These are phyloP conservation scores for Flexamia atlantica DNA, from an alignment of 2,888 invertebrate species.

Conservation along the genomic window DNA sequence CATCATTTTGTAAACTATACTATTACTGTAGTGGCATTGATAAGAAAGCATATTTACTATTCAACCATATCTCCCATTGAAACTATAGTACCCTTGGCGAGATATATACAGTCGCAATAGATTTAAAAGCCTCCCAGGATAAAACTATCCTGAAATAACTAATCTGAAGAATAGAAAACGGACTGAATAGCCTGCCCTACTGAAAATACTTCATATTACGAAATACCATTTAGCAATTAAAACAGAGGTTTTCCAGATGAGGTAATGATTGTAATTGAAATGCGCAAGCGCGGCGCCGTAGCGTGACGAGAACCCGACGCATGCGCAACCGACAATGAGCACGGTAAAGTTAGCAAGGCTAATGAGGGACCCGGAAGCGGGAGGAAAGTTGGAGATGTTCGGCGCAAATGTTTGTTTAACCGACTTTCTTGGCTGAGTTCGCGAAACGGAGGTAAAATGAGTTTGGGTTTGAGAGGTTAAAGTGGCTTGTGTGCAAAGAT, in stretches of 20 bases:
- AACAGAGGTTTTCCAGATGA: constrained; percentile 1
- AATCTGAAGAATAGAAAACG: no score
- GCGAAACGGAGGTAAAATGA: neutral
- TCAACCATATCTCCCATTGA: no score
- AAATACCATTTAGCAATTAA: constrained; percentile 30
- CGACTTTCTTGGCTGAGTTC: neutral
- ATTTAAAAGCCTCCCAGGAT: no score
- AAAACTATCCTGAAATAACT: no score
- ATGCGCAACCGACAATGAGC: constrained; percentile 20
- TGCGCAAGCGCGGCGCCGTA: neutral
- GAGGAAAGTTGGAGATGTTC: neutral
- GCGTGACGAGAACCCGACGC: neutral
- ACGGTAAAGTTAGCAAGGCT: constrained; percentile 21
- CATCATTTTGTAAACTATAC: no score
- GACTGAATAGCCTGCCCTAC: no score
- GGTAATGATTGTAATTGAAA: constrained; percentile 3
- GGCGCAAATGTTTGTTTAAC: constrained; percentile 12
- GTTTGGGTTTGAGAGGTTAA: neutral
- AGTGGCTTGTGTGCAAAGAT: neutral
- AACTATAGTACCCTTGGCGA: no score
- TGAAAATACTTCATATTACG: no score
- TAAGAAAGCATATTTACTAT: no score
- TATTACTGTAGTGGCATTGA: no score
- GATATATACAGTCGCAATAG: no score
- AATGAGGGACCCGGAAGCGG: constrained; percentile 31